Conservation (phyloP, 2,797 vertebrate genomes). For the Tapirus indicus region DNA sequence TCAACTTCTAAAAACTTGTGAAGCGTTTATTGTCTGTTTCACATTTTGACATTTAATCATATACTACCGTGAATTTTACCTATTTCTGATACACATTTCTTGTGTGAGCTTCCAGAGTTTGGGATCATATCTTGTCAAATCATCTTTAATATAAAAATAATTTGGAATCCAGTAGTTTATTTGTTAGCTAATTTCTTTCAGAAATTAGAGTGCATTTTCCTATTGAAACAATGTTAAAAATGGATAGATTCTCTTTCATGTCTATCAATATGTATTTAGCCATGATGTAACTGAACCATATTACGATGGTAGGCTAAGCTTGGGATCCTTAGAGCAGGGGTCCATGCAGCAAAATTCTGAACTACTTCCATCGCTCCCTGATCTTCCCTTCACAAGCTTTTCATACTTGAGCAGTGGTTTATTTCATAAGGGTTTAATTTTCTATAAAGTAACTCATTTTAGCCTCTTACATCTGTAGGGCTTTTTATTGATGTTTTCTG, state of each 20-base stretch:
- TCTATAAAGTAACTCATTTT: not conserved
- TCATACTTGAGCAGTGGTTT: not conserved
- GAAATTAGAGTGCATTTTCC: constrained; percentile 2
- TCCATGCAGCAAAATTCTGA: not conserved
- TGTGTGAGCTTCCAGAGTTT: constrained; percentile 21
- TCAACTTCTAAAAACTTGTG: not conserved
- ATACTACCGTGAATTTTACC: not conserved
- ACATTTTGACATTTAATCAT: not conserved
- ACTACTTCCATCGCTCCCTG: not conserved
- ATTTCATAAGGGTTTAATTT: constrained; percentile 25
- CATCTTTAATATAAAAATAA: constrained; percentile 21
- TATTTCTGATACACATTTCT: not conserved
- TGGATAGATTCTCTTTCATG: not conserved
- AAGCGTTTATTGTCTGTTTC: not conserved
- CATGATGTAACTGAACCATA: not conserved
- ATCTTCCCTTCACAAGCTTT: not conserved
- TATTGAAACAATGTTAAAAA: constrained; percentile 15
- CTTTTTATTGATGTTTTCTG: constrained; percentile 28
- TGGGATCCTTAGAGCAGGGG: not conserved
- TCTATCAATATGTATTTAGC: not conserved
- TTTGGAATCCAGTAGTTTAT: constrained; percentile 34
- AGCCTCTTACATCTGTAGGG: not conserved
- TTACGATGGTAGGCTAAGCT: not conserved
- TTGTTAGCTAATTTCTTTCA: constrained; percentile 41
- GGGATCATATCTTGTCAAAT: not conserved